Conservation (phyloP, 92 coral and sea anemone species). For the Parazoanthus atlanticus region DNA sequence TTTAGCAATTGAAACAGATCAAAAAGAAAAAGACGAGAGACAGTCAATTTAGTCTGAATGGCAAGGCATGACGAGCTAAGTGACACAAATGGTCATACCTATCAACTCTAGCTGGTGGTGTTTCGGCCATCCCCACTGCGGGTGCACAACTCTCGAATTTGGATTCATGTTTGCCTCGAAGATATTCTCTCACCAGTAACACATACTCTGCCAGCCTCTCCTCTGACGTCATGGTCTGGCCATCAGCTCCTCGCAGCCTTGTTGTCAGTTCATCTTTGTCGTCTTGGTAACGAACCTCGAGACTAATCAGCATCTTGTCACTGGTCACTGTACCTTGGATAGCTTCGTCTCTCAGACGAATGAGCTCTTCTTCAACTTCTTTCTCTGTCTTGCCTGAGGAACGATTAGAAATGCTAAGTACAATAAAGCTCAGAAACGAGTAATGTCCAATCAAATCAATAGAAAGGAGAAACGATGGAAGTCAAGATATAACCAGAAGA, state of each 20-base stretch:
- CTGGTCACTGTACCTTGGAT: conserved; percentile 70
- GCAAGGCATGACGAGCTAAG: background rate
- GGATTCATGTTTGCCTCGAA: conserved; percentile 77
- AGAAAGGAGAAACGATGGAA: no score
- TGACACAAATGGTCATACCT: conserved; percentile 44
- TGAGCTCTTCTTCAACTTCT: conserved; percentile 77
- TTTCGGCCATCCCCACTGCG: conserved; percentile 88
- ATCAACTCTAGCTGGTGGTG: conserved; percentile 57
- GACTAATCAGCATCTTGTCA: conserved; percentile 67
- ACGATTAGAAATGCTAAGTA: background rate
- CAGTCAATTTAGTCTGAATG: background rate
- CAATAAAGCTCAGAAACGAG: background rate
- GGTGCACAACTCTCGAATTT: conserved; percentile 75
- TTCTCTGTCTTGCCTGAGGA: conserved; percentile 75
- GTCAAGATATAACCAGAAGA: no score
- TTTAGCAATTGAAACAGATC: background rate
- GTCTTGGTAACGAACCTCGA: conserved; percentile 79
- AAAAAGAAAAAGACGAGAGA: background rate
- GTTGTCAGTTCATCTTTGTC: conserved; percentile 76
- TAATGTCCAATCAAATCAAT: background rate
- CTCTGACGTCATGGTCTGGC: conserved; percentile 78
- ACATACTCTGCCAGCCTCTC: conserved; percentile 85
- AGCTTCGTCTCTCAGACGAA: conserved; percentile 62
- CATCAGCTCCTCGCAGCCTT: conserved; percentile 75
- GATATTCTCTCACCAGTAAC: conserved; percentile 72